A percentile compares a stretch with the other conserved stretches of the same genome.
Evolutionary conservation across 2,888 invertebrate genomes (phyloP).

Genomic region (Cyaniris semiargus): DNA sequence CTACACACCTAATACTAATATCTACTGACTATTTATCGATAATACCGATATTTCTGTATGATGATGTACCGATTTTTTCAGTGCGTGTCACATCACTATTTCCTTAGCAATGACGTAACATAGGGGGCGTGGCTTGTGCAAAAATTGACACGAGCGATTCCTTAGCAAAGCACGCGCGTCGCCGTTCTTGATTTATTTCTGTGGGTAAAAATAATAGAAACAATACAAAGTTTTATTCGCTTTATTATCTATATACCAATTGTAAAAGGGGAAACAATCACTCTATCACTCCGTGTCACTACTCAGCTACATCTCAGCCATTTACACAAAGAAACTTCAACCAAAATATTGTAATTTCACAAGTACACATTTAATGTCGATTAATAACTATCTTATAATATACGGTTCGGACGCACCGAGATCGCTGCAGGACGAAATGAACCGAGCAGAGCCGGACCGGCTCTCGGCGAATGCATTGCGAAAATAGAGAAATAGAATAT

Average conservation of each 20-base stretch:
- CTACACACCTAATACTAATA: too few species aligned
- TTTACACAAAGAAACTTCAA: constrained; percentile 79
- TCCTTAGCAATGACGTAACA: too few species aligned
- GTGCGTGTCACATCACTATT: too few species aligned
- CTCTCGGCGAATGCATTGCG: constrained; percentile 44
- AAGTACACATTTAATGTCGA: constrained; percentile 80
- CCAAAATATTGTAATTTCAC: constrained; percentile 78
- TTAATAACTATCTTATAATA: constrained; percentile 68
- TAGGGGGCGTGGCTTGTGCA: too few species aligned
- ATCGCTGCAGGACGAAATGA: constrained; percentile 45
- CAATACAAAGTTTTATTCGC: constrained; percentile 70
- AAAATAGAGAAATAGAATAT: constrained; percentile 48
- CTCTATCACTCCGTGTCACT: constrained; percentile 76
- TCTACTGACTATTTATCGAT: too few species aligned
- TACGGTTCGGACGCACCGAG: constrained; percentile 56
- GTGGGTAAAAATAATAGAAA: constrained; percentile 47
- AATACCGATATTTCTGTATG: too few species aligned
- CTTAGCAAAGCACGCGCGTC: too few species aligned
- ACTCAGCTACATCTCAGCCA: constrained; percentile 74
- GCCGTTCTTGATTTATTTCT: too few species aligned
- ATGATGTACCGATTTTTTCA: too few species aligned
- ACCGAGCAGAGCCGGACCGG: constrained; percentile 30
- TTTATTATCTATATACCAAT: constrained; percentile 79
- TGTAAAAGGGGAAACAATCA: constrained; percentile 79
- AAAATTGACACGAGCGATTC: too few species aligned